Evolutionary conservation across 1,140 invertebrate genomes (phyloP).

Genomic region (Lepidurus packardi): DNA sequence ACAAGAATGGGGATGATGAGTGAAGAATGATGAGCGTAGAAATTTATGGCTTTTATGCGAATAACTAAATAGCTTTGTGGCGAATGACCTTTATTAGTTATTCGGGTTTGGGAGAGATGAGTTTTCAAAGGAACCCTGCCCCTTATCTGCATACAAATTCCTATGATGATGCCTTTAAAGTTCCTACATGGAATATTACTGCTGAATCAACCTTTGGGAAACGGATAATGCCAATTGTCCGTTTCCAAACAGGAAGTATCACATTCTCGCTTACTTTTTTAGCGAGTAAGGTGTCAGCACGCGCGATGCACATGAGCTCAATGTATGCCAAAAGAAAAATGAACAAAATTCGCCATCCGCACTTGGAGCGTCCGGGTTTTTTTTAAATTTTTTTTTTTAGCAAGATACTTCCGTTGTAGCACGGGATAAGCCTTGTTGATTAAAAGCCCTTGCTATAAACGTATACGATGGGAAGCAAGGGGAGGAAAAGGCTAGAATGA

Average conservation of each 20-base stretch:
- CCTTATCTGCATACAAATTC: neutral
- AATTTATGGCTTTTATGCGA: constrained; percentile 11
- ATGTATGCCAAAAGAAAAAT: neutral
- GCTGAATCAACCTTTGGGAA: too few species aligned
- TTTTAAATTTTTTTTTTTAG: neutral
- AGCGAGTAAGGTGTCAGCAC: too few species aligned
- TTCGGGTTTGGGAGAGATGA: neutral
- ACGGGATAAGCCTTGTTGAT: neutral
- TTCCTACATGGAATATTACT: too few species aligned
- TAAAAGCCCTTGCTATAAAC: neutral
- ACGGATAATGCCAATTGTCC: too few species aligned
- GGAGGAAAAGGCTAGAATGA: neutral
- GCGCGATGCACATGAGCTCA: too few species aligned
- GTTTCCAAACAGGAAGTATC: too few species aligned
- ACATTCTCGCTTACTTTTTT: too few species aligned
- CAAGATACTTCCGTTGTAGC: constrained; percentile 2
- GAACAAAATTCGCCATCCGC: neutral
- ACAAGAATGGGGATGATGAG: neutral
- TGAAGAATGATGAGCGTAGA: neutral
- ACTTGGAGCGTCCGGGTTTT: neutral
- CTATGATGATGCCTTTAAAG: neutral
- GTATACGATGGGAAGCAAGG: neutral
- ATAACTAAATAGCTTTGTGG: constrained; percentile 22
- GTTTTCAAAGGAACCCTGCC: constrained; percentile 7
- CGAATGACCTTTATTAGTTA: neutral